Evolutionary conservation across 2,888 invertebrate species (phyloP).

Genomic region (Uropetala carovei): DNA sequence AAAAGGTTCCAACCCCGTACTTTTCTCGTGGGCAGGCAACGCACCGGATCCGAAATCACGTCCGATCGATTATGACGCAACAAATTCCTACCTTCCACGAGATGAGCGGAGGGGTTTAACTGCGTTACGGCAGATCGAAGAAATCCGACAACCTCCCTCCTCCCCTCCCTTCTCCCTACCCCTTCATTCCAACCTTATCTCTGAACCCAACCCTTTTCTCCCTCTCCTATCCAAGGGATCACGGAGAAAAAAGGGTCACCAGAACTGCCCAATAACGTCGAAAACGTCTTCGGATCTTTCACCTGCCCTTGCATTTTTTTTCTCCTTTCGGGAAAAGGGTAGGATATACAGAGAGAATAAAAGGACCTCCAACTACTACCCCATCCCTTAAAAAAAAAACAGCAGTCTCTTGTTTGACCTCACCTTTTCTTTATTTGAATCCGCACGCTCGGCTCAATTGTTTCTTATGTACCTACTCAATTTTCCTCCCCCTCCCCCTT

Average conservation of each 20-base stretch:
- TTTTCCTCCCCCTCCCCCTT: not conserved
- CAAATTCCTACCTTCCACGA: not conserved
- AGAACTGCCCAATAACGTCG: not conserved
- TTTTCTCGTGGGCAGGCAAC: too few relatives aligned
- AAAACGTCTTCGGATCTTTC: conserved; percentile 10
- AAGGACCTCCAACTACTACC: too few relatives aligned
- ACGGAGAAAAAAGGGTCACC: not conserved
- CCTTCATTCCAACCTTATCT: not conserved
- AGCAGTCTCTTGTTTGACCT: not conserved
- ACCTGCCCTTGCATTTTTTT: conserved; percentile 2
- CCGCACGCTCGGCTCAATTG: not conserved
- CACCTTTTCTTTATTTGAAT: not conserved
- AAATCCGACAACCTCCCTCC: too few relatives aligned
- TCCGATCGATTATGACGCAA: not conserved
- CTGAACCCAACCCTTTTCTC: not conserved
- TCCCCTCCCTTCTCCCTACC: too few relatives aligned
- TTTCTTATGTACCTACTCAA: not conserved
- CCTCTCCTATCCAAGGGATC: not conserved
- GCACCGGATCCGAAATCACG: not conserved
- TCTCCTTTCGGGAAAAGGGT: not conserved
- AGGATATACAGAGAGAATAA: not conserved
- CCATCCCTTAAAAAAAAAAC: too few relatives aligned
- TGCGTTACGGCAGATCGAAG: too few relatives aligned
- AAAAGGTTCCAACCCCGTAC: too few relatives aligned
- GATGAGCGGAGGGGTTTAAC: too few relatives aligned